Evolutionary conservation across 2,113 vertebrate species (phyloP), one percentile per base, ranked within the genome.

Genomic region (Sinosuthora webbiana): DNA sequence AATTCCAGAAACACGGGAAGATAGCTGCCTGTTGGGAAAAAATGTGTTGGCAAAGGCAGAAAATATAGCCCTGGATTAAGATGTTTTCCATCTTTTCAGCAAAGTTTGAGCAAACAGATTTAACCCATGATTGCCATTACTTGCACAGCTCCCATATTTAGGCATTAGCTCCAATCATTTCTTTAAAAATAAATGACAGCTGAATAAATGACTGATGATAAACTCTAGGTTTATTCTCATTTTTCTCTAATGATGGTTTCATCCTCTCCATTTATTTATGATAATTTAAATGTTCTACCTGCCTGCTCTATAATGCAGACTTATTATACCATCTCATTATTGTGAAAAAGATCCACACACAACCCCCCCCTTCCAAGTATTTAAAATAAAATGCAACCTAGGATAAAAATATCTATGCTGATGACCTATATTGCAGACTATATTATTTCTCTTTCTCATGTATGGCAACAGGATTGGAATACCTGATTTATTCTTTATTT

Each of bases 351-450:
- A 80, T 64, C 8, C 33, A 64, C 42, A 86, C 17, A 9, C 8
- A 65, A 5, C 31, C 31, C 10, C 4, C 4, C 30, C 8, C 2
- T 15, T 5, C 6, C 39, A 28, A 28, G 13, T 39, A 77, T 85
- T 93, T 77, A 86, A 92, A 90, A 89, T 85, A 93, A 94, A 96
- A 93, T 74, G 42, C 59, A 96, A 62, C 37, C 39, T 35, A 45
- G 42, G 68, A 76, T 83, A 92, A 93, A 97, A 94, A 94, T 83
- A 83, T 77, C 92, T 92, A 42, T 50, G 59, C 39, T 74, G 75
- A 88, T 94, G 90, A 86, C 85, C 89, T 90, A 86, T 80, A 88
- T 90, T 79, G 63, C 63, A 62, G 55, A 85, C 55, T 65, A 63
- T 55, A 80, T 60, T 57, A 60, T 90, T 85, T 20, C 65, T 90